Evolutionary conservation across 2,113 vertebrate genomes (phyloP).

Genomic region (Oryzias melastigma): DNA sequence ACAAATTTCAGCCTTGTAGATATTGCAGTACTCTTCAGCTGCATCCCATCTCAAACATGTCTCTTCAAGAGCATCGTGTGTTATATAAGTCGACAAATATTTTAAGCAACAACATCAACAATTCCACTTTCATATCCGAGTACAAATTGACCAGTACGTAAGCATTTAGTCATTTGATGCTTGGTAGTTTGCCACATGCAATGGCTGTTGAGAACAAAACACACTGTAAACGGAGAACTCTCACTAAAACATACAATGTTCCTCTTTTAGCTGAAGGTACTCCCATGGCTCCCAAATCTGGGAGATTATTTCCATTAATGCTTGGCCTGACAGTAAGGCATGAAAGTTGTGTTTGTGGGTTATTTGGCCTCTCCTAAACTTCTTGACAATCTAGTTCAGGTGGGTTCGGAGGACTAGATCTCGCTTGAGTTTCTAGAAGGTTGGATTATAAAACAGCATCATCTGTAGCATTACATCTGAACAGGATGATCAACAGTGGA

Average conservation of each 20-base stretch:
- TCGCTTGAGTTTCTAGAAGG: conserved; percentile 8
- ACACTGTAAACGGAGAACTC: conserved; percentile 20
- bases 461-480: conserved; percentile 2
- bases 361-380: not conserved
- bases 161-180: conserved; percentile 46
- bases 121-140: conserved; percentile 42
- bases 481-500: not conserved
- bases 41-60: conserved; percentile 31
- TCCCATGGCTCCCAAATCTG: conserved; percentile 32
- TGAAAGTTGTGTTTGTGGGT: conserved; percentile 34
- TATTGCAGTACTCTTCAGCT: conserved; percentile 28
- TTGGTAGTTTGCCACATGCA: conserved; percentile 49
- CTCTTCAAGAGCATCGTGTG: conserved; percentile 38
- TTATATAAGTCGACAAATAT: conserved; percentile 36
- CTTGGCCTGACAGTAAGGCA: conserved; percentile 41
- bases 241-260: conserved; percentile 24
- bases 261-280: conserved; percentile 16
- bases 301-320: conserved; percentile 34
- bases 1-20: conserved; percentile 27
- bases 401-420: no score
- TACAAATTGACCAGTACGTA: conserved; percentile 36
- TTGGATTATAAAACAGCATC: not conserved
- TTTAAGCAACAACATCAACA: conserved; percentile 49
- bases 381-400: no score
- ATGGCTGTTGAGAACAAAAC: conserved; percentile 22